These are phyloP conservation scores for Oligia fasciuncula DNA, from an alignment of 2,888 invertebrate species.

Conservation along the genomic window DNA sequence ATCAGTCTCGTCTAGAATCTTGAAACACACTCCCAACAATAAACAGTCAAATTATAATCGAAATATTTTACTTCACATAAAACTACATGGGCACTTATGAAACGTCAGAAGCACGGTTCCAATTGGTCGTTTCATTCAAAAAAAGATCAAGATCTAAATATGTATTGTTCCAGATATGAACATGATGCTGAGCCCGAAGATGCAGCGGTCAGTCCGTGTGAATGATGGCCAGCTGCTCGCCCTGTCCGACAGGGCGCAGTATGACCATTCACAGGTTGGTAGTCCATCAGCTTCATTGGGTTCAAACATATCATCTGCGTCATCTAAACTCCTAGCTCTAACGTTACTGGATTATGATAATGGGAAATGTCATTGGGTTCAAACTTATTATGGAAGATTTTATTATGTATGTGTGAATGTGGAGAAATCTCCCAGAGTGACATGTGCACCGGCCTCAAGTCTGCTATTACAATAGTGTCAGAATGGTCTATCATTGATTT, in stretches of 20 bases:
- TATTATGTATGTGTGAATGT: too few species aligned
- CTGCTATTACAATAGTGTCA: too few species aligned
- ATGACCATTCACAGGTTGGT: slow-evolving; percentile 92
- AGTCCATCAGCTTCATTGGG: neutral
- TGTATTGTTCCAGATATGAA: slow-evolving; percentile 42
- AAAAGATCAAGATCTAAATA: neutral
- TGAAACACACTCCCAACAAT: neutral
- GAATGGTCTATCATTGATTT: too few species aligned
- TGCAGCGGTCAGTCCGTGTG: slow-evolving; percentile 95
- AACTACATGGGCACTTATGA: too few species aligned
- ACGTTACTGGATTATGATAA: too few species aligned
- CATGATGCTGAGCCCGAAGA: slow-evolving; percentile 94
- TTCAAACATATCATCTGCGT: neutral
- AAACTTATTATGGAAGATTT: neutral
- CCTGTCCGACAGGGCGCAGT: slow-evolving; percentile 95
- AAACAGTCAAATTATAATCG: neutral
- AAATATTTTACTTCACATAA: neutral
- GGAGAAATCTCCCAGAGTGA: too few species aligned
- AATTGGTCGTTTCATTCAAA: neutral
- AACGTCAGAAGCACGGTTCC: too few species aligned
- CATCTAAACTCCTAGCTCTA: too few species aligned
- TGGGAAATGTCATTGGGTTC: too few species aligned
- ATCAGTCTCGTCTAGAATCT: neutral
- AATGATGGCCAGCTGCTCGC: slow-evolving; percentile 96
- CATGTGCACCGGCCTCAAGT: too few species aligned